Evolutionary conservation across 2,888 invertebrate genomes (phyloP), one percentile per base, ranked within the genome.

Genomic region (Lithodes maja): DNA sequence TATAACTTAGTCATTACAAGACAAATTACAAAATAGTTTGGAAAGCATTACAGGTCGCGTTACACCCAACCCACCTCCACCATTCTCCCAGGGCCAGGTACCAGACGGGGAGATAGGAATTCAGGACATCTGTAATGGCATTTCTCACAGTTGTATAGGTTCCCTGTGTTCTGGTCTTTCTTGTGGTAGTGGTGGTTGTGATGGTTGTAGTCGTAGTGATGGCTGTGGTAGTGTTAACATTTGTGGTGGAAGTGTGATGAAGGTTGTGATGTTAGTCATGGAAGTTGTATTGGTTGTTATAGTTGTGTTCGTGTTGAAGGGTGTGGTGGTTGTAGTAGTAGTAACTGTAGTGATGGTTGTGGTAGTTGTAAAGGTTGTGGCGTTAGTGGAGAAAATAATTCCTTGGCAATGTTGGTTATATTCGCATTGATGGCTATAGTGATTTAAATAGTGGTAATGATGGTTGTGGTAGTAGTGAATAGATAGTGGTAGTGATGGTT

Each of bases 91-190:
- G 33, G 33, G 33, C 78, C 12, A 33, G 52, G n/a, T 78, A 3
- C 1, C 78, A 50, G 53, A 50, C 77, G 5, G 15, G n/a, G 52
- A 3, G 15, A 54, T 17, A 49, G 61, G 17, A 68, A 68, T 68
- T 61, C 68, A 68, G 50, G 33, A 61, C 85, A 50, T 68, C 79
- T 85, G 85, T 85, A 85, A 85, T 85, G 79, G 85, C 85, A 85
- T 85, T 85, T 85, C 69, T 85, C 79, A 85, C 78, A 79, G 85
- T 61, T 85, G 85, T 85, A 33, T 54, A 77, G 3, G 52, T 50
- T 54, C 17, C 78, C 1, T 50, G 17, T 71, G 78, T 52, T 53
- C 33, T 17, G 50, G 78, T 68, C 69, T n/a, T 2, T 1, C 12
- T 78, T n/a, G 49, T 53, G 53, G 9, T 78, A 7, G 50, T 33